Conservation (phyloP, 2,113 vertebrate genomes). For the Eurypyga helias region DNA sequence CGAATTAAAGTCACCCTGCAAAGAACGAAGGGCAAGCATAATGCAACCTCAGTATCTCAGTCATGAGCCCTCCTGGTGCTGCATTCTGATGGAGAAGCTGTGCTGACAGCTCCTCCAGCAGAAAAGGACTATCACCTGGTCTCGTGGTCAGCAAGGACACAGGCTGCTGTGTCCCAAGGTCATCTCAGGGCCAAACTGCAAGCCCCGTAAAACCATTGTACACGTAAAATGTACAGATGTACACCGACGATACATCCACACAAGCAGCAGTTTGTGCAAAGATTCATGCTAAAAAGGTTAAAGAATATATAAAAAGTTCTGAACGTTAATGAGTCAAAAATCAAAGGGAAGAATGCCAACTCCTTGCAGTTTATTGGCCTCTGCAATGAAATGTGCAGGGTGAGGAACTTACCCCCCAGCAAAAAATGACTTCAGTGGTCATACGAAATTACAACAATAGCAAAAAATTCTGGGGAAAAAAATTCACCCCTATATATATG, state of each 20-base stretch:
- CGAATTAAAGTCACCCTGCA: background rate
- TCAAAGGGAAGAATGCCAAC: background rate
- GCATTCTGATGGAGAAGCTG: background rate
- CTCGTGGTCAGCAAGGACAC: background rate
- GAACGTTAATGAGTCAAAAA: background rate
- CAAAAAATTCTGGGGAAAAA: background rate
- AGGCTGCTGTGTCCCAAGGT: constrained; percentile 7
- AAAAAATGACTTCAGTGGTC: background rate
- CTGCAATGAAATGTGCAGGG: background rate
- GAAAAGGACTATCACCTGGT: background rate
- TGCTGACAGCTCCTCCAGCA: background rate
- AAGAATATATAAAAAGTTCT: background rate
- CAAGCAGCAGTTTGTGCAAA: background rate
- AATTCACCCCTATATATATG: background rate
- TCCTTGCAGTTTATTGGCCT: background rate
- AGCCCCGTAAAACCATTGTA: fast-evolving
- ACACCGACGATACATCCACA: background rate
- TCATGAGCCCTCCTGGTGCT: background rate
- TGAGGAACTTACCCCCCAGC: background rate
- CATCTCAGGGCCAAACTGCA: background rate
- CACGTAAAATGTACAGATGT: background rate
- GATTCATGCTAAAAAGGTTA: background rate
- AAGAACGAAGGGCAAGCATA: background rate
- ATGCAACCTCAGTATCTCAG: background rate
- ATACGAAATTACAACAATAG: background rate